Percentiles rank a stretch among this genome's conserved stretches.
phyloP scores from a whole-genome alignment of 2,113 vertebrate genomes.

The Misgurnus anguillicaudatus region DNA sequence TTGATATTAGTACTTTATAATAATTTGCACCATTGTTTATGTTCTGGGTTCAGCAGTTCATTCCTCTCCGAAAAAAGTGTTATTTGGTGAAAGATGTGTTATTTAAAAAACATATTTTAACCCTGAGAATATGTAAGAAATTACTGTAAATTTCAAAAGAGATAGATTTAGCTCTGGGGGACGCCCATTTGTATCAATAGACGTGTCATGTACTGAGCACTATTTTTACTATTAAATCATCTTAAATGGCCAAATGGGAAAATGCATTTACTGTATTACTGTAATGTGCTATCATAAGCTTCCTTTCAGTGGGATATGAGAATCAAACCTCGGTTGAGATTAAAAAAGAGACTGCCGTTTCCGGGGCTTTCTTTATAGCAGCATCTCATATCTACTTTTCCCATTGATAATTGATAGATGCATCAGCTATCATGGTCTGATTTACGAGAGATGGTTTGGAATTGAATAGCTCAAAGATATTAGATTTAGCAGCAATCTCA shows the following conservation, averaged over 20 bases:
- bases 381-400: slow-evolving; percentile 87
- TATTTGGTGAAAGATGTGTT: slow-evolving; percentile 49
- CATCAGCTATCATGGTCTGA: slow-evolving; percentile 87
- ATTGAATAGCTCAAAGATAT: slow-evolving; percentile 93
- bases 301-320: slow-evolving; percentile 17
- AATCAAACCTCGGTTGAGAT: background rate
- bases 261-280: slow-evolving; percentile 26
- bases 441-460: slow-evolving; percentile 91
- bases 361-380: slow-evolving; percentile 83
- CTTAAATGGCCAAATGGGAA: slow-evolving; percentile 38
- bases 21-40: slow-evolving; percentile 51
- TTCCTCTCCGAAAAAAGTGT: slow-evolving; percentile 82
- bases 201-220: slow-evolving; percentile 26
- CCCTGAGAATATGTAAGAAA: slow-evolving; percentile 29
- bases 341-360: slow-evolving; percentile 81
- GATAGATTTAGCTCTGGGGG: slow-evolving; percentile 44
- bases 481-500: slow-evolving; percentile 88
- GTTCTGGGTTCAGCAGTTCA: slow-evolving; percentile 74
- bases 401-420: slow-evolving; percentile 91
- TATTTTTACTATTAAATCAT: slow-evolving; percentile 43
- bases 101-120: slow-evolving; percentile 42
- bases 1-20: slow-evolving; percentile 58
- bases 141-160: slow-evolving; percentile 14
- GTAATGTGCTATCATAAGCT: slow-evolving; percentile 3
- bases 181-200: slow-evolving; percentile 43